Conservation (phyloP, 2,113 vertebrate species). For the Crotophaga sulcirostris region DNA sequence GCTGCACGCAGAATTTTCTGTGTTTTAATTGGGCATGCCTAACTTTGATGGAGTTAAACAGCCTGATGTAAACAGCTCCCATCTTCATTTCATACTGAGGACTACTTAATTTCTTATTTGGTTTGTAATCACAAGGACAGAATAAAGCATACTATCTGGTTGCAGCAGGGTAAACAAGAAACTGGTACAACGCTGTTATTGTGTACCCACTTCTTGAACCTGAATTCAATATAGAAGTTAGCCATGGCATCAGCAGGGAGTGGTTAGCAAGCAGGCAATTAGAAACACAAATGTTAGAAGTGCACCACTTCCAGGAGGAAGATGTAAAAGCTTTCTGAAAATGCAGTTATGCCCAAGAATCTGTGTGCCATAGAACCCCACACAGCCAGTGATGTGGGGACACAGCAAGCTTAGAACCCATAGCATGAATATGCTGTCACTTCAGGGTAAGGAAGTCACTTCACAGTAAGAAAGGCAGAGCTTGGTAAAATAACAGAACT, state of each 20-base stretch:
- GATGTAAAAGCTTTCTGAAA: not conserved
- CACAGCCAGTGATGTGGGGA: not conserved
- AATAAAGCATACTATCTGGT: not conserved
- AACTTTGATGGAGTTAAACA: not conserved
- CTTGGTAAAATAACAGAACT: not conserved
- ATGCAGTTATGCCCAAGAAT: not conserved
- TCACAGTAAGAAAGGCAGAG: not conserved
- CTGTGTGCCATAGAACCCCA: not conserved
- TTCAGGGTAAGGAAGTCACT: not conserved
- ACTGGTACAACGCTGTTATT: not conserved
- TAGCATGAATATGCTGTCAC: not conserved
- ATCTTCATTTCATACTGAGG: not conserved
- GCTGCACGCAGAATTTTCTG: not conserved
- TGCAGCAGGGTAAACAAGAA: not conserved
- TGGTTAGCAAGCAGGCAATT: not conserved
- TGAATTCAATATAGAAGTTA: not conserved
- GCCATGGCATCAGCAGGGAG: not conserved
- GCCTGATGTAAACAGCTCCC: not conserved
- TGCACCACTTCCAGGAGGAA: not conserved
- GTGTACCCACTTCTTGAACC: not conserved
- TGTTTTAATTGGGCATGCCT: fast-evolving
- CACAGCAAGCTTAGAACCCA: not conserved
- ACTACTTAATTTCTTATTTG: not conserved
- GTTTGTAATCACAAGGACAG: not conserved
- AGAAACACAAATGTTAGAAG: not conserved